Percentiles rank a stretch among this genome's conserved stretches.
phyloP scores from a whole-genome alignment of 2,113 vertebrate species.

The Pungitius pungitius region DNA sequence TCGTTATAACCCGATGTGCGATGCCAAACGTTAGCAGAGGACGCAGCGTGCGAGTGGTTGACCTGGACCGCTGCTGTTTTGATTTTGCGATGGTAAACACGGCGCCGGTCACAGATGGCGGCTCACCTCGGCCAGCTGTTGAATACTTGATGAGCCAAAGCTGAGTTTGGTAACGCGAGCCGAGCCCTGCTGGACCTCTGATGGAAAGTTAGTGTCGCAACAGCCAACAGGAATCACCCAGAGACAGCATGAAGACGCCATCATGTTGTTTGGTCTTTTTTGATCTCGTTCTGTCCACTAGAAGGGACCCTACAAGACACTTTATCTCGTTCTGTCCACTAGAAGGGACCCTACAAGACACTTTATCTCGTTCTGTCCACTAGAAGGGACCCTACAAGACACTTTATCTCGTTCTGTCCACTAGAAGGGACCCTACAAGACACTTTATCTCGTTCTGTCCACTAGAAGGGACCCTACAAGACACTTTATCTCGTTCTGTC shows the following conservation, averaged over 20 bases:
- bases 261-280: background rate
- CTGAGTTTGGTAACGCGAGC: conserved; percentile 67
- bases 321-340: no score
- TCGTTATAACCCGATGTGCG: background rate
- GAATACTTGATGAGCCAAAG: conserved; percentile 75
- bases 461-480: no score
- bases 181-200: conserved; percentile 27
- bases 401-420: no score
- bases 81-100: conserved; percentile 49
- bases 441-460: no score
- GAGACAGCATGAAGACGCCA: conserved; percentile 7
- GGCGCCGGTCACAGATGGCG: conserved; percentile 56
- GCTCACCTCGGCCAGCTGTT: conserved; percentile 55
- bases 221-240: conserved; percentile 31
- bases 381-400: no score
- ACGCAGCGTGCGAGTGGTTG: background rate
- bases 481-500: no score
- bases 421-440: no score
- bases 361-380: no score
- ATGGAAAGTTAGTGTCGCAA: conserved; percentile 65
- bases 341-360: no score
- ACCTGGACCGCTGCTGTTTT: conserved; percentile 33
- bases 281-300: background rate
- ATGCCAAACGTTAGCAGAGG: background rate
- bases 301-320: no score